These are phyloP conservation scores for Echeneis naucrates DNA, from an alignment of 2,797 vertebrate species.

Conservation along the genomic window DNA sequence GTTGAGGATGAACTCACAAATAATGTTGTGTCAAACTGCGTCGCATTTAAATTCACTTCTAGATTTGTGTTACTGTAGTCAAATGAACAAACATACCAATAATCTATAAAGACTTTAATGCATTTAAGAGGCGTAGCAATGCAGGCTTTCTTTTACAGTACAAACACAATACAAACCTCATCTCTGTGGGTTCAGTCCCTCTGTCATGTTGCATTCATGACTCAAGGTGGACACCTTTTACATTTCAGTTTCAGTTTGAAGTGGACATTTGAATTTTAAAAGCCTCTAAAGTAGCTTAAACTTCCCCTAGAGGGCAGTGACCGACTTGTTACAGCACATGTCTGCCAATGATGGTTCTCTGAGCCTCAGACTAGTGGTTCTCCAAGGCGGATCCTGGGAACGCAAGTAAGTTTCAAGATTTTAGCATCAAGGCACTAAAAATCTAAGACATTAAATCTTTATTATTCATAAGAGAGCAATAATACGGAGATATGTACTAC, in stretches of 20 bases:
- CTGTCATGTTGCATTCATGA: neutral
- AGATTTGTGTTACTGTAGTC: neutral
- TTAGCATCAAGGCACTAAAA: neutral
- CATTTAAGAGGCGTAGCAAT: too few species aligned
- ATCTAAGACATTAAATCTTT: neutral
- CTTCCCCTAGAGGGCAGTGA: slow-evolving; percentile 26
- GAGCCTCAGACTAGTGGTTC: neutral
- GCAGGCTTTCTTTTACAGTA: too few species aligned
- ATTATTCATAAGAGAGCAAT: neutral
- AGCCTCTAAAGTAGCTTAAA: neutral
- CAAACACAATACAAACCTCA: neutral
- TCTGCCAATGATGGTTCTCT: neutral
- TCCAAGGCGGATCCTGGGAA: too few species aligned
- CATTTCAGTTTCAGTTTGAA: neutral
- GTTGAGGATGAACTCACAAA: neutral
- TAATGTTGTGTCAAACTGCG: neutral
- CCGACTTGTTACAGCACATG: neutral
- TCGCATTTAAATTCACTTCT: neutral
- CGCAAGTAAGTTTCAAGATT: too few species aligned
- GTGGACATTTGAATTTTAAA: neutral
- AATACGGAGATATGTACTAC: neutral
- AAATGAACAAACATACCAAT: neutral
- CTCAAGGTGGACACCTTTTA: neutral
- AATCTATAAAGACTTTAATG: too few species aligned
- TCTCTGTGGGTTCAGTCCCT: neutral